Base-by-base conservation (phyloP, 2,113 vertebrate genomes). In the Tor tambroides region DNA sequence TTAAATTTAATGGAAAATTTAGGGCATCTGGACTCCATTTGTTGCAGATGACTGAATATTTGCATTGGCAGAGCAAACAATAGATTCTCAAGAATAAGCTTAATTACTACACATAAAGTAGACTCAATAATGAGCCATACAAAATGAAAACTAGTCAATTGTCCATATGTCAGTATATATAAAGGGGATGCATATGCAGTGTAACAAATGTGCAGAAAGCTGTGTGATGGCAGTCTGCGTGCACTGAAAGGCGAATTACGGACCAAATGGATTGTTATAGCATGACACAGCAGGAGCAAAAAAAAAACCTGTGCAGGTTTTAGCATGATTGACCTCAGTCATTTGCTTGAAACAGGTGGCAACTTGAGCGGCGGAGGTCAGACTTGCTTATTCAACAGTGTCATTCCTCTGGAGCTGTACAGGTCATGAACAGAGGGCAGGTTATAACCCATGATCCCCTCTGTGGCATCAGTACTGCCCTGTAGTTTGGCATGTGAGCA, bases 11-110 rank as follows among this genome's bases (percentile, higher is more conserved):
- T 32, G 41, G 51, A 23, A 71, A 30, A 35, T 83, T 1, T 71
- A 81, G 38, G 41, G 80, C 59, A 46, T 65, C 80, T 81, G 59
- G 80, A 81, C 8, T 65, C 59, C 38, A 43, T 65, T 81, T 65
- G 38, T 51, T 83, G 80, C 43, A 19, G 38, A 46, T 65, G 80
- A 83, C 19, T 71, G 43, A 51, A 51, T 49, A 69, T 69, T 35
- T 83, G 38, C 63, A 69, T 51, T 83, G 19, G 80, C 28, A 83
- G 26, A 2, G 76, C 43, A 30, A 65, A 83, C 41, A 83, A 69
- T 51, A 51, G 63, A 83, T 49, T 32, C 17, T 32, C 10, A 82
- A 30, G 41, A 69, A 32, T 69, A 69, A 83, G 28, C 63, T 41
- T 81, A 43, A 46, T 81, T 81, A 65, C n/a, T 43, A 38, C 79